Base-by-base conservation (phyloP, 30 jellyfish, hydroid and myxozoan genomes). In the Cassiopea andromeda region DNA sequence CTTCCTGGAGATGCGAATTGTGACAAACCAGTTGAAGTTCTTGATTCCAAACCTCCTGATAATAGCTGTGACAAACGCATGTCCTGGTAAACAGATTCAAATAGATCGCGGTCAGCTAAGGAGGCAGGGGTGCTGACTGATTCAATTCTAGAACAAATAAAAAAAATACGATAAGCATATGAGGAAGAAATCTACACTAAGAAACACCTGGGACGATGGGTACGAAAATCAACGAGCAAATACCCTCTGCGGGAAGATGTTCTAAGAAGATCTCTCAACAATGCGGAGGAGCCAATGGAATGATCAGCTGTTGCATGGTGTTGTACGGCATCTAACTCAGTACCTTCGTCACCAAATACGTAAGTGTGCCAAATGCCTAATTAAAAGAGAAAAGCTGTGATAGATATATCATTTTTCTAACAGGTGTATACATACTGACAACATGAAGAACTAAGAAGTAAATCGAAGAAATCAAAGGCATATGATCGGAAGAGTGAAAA, bases 331-430 rank as follows among this genome's bases (percentile, higher is more conserved):
- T 79, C 90, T 19, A 44, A 82, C 17, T 78, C 91, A 18, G 16
- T 68, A 13, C 38, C 80, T 15, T 88, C 95, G 27, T 78, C 95
- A 44, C 97, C 98, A 80, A 94, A 94, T 1, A 94, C 90, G 69
- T 94, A 94, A 3, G 99, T 82, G 72, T 90, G 93, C 99, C 99
- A 94, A 1, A 81, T 92, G 59, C 98, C 98, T 94, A 83, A 16
- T 6, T 16, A n/a, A 50, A 66, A 27, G 69, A 27, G 61, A 73
- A 75, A 67, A 67, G 60, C 15, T 85, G 64, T 50, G 8, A 50
- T 5, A 50, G 9, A 50, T 50, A 38, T 2, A 8, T 48, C n/a
- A 2, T 10, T 4, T n/a, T n/a, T n/a, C n/a, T n/a, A n/a, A n/a
- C n/a, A n/a, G n/a, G n/a, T n/a, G n/a, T n/a, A n/a, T n/a, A n/a